These are phyloP conservation scores for Pogonognathellus flavescens DNA, from an alignment of 1,140 invertebrate species.

Conservation along the genomic window DNA sequence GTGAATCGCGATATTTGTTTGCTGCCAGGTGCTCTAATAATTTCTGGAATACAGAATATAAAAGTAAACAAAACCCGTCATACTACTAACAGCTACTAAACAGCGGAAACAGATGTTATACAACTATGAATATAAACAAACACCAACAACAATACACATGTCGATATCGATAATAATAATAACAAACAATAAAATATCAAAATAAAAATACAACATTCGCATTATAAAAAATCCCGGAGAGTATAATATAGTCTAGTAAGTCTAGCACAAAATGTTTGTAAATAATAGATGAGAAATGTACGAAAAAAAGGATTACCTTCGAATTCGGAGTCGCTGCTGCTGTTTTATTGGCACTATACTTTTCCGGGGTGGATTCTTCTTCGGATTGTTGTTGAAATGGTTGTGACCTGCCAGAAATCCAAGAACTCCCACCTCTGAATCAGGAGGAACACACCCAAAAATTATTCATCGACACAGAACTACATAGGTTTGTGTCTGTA, in stretches of 20 bases:
- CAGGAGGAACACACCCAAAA: constrained; percentile 47
- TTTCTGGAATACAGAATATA: neutral
- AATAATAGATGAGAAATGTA: neutral
- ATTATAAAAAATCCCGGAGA: too few species aligned
- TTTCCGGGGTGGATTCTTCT: neutral
- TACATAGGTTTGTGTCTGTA: neutral
- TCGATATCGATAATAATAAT: neutral
- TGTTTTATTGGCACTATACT: neutral
- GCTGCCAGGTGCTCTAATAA: neutral
- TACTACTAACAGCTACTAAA: too few species aligned
- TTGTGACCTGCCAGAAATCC: constrained; percentile 20
- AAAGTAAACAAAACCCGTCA: neutral
- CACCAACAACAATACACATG: neutral
- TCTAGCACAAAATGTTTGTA: neutral
- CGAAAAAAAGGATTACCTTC: neutral
- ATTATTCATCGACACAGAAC: constrained; percentile 21
- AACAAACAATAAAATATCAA: neutral
- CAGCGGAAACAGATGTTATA: too few species aligned
- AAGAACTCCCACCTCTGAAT: constrained; percentile 39
- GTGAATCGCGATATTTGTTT: constrained; percentile 11
- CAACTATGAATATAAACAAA: neutral
- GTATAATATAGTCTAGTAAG: too few species aligned
- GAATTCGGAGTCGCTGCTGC: neutral
- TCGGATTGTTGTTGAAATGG: neutral
- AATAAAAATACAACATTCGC: too few species aligned